Conservation (phyloP, 2,888 invertebrate genomes). For the Pyrrhia umbra region DNA sequence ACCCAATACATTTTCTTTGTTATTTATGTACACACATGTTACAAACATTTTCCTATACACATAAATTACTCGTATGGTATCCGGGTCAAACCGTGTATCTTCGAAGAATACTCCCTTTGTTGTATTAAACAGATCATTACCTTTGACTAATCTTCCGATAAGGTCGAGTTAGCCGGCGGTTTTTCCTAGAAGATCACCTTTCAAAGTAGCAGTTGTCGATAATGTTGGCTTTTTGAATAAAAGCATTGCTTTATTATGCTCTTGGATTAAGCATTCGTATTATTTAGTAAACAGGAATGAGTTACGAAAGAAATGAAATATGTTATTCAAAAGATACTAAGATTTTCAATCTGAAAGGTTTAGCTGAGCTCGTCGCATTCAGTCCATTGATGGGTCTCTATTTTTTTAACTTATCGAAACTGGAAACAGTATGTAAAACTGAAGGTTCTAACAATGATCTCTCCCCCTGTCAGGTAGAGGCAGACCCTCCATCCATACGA, state of each 20-base stretch:
- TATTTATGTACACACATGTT: too few relatives aligned
- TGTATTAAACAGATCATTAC: conserved; percentile 42
- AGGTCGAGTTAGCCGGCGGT: background rate
- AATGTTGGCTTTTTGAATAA: background rate
- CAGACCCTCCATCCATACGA: too few relatives aligned
- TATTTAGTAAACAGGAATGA: background rate
- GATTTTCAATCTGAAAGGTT: too few relatives aligned
- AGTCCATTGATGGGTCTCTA: too few relatives aligned
- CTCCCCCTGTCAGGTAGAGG: too few relatives aligned
- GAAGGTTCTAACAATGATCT: too few relatives aligned
- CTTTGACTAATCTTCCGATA: conserved; percentile 39
- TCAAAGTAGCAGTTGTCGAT: background rate
- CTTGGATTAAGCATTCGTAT: too few relatives aligned
- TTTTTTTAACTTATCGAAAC: too few relatives aligned
- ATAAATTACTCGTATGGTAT: conserved; percentile 17
- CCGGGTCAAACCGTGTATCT: conserved; percentile 21
- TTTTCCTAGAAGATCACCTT: conserved; percentile 7
- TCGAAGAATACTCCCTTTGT: conserved; percentile 8
- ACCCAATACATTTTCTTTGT: background rate
- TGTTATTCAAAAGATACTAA: background rate
- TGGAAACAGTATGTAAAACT: too few relatives aligned
- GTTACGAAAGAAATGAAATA: background rate
- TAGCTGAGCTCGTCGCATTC: too few relatives aligned
- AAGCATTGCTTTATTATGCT: background rate
- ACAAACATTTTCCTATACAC: background rate